Percentiles rank a stretch among this genome's conserved stretches.
Evolutionary conservation across 2,888 invertebrate species (phyloP).

Genomic region (Spodoptera littoralis): DNA sequence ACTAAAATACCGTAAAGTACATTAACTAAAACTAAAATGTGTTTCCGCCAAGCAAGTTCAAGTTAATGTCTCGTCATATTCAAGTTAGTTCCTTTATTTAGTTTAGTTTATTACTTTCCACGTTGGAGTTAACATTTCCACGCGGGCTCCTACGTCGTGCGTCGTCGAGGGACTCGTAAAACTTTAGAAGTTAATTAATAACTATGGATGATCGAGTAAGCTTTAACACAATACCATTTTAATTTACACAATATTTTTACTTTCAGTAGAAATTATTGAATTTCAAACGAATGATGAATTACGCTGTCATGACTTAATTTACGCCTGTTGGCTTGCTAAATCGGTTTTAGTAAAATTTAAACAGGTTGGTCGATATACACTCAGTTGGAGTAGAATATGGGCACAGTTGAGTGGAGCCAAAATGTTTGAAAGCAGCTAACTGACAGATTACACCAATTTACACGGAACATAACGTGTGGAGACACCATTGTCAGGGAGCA

Average conservation of each 20-base stretch:
- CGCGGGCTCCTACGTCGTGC: not conserved
- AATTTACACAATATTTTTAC: conserved; percentile 14
- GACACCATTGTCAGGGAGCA: conserved; percentile 70
- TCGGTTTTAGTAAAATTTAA: conserved; percentile 14
- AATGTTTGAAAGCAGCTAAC: conserved; percentile 66
- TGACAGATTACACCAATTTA: conserved; percentile 73
- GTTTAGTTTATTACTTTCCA: too few species aligned
- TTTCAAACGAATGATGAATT: conserved; percentile 28
- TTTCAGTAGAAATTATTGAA: conserved; percentile 22
- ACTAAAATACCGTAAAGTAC: too few species aligned
- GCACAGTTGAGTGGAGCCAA: conserved; percentile 59
- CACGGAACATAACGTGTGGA: conserved; percentile 75
- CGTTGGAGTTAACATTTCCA: too few species aligned
- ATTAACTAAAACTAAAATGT: too few species aligned
- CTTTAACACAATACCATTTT: conserved; percentile 35
- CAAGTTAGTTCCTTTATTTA: too few species aligned
- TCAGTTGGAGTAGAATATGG: conserved; percentile 20
- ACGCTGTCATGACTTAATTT: conserved; percentile 27
- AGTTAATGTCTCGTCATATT: too few species aligned
- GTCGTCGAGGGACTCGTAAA: conserved; percentile 33
- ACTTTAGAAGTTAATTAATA: conserved; percentile 30
- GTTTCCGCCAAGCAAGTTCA: too few species aligned
- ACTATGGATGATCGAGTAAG: conserved; percentile 24
- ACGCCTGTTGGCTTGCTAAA: conserved; percentile 20
- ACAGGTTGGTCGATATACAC: conserved; percentile 21